Conservation (phyloP, 2,797 vertebrate species). For the Paguma larvata region DNA sequence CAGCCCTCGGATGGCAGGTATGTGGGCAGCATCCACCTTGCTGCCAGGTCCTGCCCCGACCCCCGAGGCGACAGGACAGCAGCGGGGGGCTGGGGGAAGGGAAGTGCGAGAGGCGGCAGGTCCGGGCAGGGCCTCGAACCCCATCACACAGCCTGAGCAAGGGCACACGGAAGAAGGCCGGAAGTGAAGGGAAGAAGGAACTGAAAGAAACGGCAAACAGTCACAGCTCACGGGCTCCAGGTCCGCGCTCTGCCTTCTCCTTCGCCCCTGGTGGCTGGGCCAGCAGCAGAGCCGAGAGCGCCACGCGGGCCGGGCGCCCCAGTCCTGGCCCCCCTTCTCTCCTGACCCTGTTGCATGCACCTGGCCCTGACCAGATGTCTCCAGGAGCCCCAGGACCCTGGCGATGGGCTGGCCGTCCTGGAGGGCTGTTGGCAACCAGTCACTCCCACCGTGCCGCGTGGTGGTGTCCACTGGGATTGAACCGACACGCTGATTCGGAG, state of each 20-base stretch:
- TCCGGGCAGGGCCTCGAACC: neutral
- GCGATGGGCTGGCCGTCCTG: neutral
- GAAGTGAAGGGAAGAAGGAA: no score
- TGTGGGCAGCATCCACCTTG: rapidly evolving
- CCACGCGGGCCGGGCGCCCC: neutral
- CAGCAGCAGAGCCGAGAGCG: neutral
- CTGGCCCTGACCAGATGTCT: neutral
- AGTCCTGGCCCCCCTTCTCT: neutral
- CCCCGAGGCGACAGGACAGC: neutral
- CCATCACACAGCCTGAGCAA: neutral
- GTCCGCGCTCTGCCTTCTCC: neutral
- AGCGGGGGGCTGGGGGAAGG: neutral
- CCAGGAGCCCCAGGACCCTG: neutral
- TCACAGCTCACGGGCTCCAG: neutral
- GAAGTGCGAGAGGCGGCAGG: no score
- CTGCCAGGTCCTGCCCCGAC: neutral
- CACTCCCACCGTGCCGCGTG: neutral
- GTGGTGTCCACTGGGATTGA: neutral
- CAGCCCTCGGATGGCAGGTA: neutral
- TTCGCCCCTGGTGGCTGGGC: no score
- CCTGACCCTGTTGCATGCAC: neutral
- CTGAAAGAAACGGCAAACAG: neutral
- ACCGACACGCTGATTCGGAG: rapidly evolving
- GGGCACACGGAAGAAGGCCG: neutral
- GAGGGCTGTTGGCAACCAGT: neutral